phyloP scores from a whole-genome alignment of 2,888 invertebrate genomes.

The Salpingus planirostris region DNA sequence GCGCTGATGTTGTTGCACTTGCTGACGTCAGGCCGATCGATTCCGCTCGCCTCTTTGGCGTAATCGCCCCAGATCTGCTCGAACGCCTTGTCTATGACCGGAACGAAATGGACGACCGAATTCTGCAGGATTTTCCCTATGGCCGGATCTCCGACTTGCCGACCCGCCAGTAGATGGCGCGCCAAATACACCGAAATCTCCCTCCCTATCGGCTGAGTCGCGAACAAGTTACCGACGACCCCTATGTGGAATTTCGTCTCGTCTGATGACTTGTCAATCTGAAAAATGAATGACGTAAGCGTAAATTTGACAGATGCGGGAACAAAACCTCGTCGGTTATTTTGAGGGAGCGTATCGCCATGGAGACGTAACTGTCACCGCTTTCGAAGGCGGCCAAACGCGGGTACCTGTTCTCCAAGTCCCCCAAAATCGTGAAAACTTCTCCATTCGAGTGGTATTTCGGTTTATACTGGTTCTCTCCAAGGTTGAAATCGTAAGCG shows the following conservation, averaged over 20 bases:
- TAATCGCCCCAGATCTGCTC: constrained; percentile 41
- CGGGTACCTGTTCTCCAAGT: constrained; percentile 60
- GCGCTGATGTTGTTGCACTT: constrained; percentile 39
- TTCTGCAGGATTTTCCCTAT: constrained; percentile 58
- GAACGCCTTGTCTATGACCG: constrained; percentile 53
- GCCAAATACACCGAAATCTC: constrained; percentile 77
- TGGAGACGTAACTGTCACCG: constrained; percentile 57
- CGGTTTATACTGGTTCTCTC: constrained; percentile 57
- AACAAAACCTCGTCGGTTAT: constrained; percentile 57
- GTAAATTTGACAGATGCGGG: too few relatives aligned
- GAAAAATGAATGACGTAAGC: too few relatives aligned
- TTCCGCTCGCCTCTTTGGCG: constrained; percentile 35
- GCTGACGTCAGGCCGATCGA: constrained; percentile 25
- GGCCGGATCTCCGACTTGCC: constrained; percentile 54
- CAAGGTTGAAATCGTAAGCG: constrained; percentile 64
- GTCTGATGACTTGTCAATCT: too few relatives aligned
- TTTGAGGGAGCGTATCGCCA: constrained; percentile 61
- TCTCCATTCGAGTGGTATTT: constrained; percentile 58
- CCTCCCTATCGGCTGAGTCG: constrained; percentile 73
- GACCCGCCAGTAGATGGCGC: constrained; percentile 68
- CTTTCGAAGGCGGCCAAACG: constrained; percentile 61
- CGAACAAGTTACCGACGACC: constrained; percentile 75
- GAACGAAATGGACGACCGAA: constrained; percentile 72
- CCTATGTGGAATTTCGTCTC: constrained; percentile 77
- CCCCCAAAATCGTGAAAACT: constrained; percentile 54